Conservation (phyloP, 2,888 invertebrate genomes). For the Leptinotarsa tumamoca region DNA sequence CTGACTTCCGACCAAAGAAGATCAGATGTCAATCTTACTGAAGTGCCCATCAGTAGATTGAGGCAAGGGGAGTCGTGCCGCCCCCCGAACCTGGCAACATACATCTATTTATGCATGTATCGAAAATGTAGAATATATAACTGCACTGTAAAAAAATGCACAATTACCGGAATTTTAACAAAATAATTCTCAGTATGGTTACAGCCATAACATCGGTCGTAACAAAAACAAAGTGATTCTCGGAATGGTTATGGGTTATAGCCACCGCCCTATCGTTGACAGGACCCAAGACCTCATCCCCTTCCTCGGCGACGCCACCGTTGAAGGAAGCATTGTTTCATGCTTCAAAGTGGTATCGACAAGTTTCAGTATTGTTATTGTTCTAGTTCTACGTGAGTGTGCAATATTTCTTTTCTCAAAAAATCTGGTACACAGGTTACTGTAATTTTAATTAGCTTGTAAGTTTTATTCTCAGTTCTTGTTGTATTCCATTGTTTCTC, state of each 20-base stretch:
- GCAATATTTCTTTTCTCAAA: slow-evolving; percentile 1
- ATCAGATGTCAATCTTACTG: too few species aligned
- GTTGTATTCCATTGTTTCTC: neutral
- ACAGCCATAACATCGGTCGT: neutral
- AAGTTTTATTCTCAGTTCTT: neutral
- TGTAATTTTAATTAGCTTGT: neutral
- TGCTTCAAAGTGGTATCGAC: neutral
- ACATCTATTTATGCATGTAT: neutral
- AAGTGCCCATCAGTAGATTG: too few species aligned
- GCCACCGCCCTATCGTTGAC: neutral
- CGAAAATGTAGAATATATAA: neutral
- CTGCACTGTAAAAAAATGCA: neutral
- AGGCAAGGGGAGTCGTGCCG: too few species aligned
- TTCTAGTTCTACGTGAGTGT: neutral
- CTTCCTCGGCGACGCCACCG: neutral
- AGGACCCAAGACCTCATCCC: slow-evolving; percentile 5
- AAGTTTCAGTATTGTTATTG: neutral
- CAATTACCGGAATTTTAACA: neutral
- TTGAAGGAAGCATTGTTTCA: neutral
- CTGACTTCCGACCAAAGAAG: too few species aligned
- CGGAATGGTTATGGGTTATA: slow-evolving; percentile 1
- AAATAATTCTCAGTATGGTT: neutral
- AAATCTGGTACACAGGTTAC: neutral
- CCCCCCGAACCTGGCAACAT: neutral
- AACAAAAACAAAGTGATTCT: slow-evolving; percentile 1